phyloP scores from a whole-genome alignment of 2,888 invertebrate genomes.

The Cryptophagus acutangulus region DNA sequence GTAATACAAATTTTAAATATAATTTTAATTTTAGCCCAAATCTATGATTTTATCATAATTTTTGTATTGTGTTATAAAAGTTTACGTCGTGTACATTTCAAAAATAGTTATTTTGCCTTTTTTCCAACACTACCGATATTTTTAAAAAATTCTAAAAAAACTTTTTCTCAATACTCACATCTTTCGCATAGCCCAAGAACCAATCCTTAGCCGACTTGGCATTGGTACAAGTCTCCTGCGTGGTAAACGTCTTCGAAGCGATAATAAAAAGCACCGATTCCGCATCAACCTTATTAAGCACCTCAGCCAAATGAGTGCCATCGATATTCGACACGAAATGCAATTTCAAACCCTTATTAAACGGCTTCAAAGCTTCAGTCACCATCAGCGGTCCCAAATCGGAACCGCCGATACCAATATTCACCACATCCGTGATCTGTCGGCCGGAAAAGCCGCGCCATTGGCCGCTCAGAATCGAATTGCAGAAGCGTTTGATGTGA shows the following conservation, averaged over 20 bases:
- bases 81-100: too few species aligned
- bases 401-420: slow-evolving; percentile 99
- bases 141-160: neutral
- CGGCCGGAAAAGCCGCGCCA: slow-evolving; percentile 84
- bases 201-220: slow-evolving; percentile 96
- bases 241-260: slow-evolving; percentile 98
- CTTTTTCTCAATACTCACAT: slow-evolving; percentile 66
- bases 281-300: slow-evolving; percentile 80
- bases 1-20: too few species aligned
- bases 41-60: too few species aligned
- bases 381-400: slow-evolving; percentile 99
- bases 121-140: neutral
- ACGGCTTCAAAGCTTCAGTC: slow-evolving; percentile 93
- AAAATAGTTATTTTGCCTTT: too few species aligned
- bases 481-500: slow-evolving; percentile 93
- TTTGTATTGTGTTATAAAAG: too few species aligned
- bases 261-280: slow-evolving; percentile 97
- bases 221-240: slow-evolving; percentile 98
- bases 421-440: slow-evolving; percentile 93
- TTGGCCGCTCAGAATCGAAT: slow-evolving; percentile 65
- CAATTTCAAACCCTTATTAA: slow-evolving; percentile 75
- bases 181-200: slow-evolving; percentile 82
- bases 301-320: slow-evolving; percentile 95
- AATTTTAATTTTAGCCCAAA: too few species aligned
- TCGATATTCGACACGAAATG: slow-evolving; percentile 99